phyloP scores from a whole-genome alignment of 2,113 vertebrate species.

The Dipodomys ordii region DNA sequence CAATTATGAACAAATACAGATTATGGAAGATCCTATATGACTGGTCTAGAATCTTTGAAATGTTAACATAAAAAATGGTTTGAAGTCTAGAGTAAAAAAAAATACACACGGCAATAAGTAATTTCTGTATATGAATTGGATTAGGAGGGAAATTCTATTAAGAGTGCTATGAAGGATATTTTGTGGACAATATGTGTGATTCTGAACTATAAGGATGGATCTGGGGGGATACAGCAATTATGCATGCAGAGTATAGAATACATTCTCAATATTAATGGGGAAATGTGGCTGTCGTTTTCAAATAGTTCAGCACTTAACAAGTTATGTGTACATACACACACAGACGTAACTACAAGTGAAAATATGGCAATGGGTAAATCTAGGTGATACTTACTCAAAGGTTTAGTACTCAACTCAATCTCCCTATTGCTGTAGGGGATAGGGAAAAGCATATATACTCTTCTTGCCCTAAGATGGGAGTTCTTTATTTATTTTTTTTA shows the following conservation, averaged over 20 bases:
- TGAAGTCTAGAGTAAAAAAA: not conserved
- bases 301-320: not conserved
- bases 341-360: not conserved
- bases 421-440: not conserved
- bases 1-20: not conserved
- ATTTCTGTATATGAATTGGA: not conserved
- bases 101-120: not conserved
- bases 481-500: not conserved
- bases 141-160: not conserved
- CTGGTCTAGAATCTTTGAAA: conserved; percentile 29
- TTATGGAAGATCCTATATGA: not conserved
- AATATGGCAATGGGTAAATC: not conserved
- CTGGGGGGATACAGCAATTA: not conserved
- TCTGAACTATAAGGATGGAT: not conserved
- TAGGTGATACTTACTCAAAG: not conserved
- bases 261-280: not conserved
- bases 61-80: not conserved
- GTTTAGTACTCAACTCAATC: not conserved
- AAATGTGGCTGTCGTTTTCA: not conserved
- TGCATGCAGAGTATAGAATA: not conserved
- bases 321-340: not conserved
- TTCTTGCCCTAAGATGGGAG: not conserved
- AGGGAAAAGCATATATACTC: not conserved
- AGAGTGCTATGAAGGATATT: not conserved
- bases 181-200: not conserved